A percentile compares a stretch with the other conserved stretches of the same genome.
Conservation (phyloP, 2,888 invertebrate genomes). For the Iphiclides podalirius region DNA sequence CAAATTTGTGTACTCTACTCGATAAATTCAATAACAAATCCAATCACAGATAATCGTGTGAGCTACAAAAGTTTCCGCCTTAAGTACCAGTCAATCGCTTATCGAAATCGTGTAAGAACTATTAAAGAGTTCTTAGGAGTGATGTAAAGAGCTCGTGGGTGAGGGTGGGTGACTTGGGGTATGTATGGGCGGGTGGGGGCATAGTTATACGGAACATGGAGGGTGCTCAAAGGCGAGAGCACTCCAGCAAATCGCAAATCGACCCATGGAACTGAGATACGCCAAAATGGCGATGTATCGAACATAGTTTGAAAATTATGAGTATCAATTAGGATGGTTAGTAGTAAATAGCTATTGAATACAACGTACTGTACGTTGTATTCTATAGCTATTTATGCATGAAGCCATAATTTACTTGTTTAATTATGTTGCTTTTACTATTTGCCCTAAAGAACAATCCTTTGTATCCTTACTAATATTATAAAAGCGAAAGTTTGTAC, state of each 20-base stretch:
- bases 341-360: too few species aligned
- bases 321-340: too few species aligned
- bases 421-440: too few species aligned
- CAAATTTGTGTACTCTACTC: too few species aligned
- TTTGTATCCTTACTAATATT: too few species aligned
- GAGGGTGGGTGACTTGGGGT: neutral
- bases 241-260: conserved; percentile 52
- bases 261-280: conserved; percentile 34
- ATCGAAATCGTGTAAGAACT: conserved; percentile 26
- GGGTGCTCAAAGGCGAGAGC: conserved; percentile 53
- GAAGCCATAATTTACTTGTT: too few species aligned
- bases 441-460: too few species aligned
- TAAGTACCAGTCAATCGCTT: conserved; percentile 17
- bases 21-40: conserved; percentile 1
- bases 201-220: conserved; percentile 57
- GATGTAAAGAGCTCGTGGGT: neutral
- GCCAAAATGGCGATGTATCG: conserved; percentile 30
- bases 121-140: conserved; percentile 26
- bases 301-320: too few species aligned
- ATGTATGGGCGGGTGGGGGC: conserved; percentile 30
- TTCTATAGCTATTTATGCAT: too few species aligned
- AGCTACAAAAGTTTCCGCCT: conserved; percentile 1
- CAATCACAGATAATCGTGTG: conserved; percentile 15
- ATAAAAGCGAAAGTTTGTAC: too few species aligned
- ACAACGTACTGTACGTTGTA: too few species aligned